Evolutionary conservation across 1,140 invertebrate genomes (phyloP).

Genomic region (Bombus fervidus): DNA sequence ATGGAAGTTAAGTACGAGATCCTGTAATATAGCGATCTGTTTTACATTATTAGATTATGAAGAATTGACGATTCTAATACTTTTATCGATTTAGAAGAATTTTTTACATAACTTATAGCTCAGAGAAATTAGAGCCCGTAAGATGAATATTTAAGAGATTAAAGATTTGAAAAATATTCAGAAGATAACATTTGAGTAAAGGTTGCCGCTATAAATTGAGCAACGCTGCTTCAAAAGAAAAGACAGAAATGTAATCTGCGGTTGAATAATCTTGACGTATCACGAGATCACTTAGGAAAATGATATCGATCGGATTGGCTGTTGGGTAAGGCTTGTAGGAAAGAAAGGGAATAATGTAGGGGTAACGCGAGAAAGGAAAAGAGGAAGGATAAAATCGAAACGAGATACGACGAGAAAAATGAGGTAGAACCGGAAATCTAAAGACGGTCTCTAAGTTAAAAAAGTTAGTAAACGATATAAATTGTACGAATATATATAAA

Average conservation of each 20-base stretch:
- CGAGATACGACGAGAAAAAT: conserved; percentile 19
- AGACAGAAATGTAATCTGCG: conserved; percentile 4
- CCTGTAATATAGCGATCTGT: not conserved
- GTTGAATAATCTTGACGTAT: conserved; percentile 28
- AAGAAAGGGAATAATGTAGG: conserved; percentile 11
- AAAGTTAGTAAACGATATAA: not conserved
- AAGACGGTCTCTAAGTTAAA: not conserved
- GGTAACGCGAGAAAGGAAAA: not conserved
- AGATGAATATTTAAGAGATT: not conserved
- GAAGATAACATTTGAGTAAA: not conserved
- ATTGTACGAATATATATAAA: not conserved
- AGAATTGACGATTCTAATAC: not conserved
- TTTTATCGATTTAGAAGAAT: not conserved
- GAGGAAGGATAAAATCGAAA: not conserved
- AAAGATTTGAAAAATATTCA: not conserved
- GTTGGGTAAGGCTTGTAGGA: not conserved
- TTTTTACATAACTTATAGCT: not conserved
- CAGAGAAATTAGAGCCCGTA: not conserved
- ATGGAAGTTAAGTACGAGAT: not conserved
- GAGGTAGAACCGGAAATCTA: not conserved
- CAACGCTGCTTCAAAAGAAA: not conserved
- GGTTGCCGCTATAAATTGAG: not conserved
- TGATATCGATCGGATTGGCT: conserved; percentile 39
- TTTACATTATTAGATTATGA: not conserved
- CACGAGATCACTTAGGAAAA: conserved; percentile 56